Evolutionary conservation across 1,140 invertebrate species (phyloP).

Genomic region (Dreissena polymorpha): DNA sequence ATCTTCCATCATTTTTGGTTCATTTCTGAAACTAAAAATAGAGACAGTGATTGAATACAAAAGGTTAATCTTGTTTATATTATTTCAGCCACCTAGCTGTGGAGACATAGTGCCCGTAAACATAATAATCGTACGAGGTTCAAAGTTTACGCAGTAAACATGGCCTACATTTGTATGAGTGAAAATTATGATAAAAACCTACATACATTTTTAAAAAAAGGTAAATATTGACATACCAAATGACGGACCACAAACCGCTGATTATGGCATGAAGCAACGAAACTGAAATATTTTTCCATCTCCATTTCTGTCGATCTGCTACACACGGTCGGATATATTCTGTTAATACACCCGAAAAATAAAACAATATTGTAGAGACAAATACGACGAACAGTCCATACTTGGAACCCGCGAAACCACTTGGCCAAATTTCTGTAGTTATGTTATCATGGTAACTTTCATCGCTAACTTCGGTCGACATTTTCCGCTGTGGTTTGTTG

Average conservation of each 20-base stretch:
- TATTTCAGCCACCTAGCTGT: not conserved
- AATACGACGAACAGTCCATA: conserved; percentile 40
- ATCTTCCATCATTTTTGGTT: conserved; percentile 66
- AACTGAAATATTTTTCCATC: conserved; percentile 80
- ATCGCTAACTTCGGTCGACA: too few species aligned
- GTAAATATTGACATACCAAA: conserved; percentile 66
- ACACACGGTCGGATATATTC: conserved; percentile 25
- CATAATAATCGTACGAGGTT: not conserved
- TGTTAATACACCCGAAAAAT: conserved; percentile 35
- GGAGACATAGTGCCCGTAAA: too few species aligned
- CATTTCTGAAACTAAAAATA: conserved; percentile 60
- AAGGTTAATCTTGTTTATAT: conserved; percentile 7
- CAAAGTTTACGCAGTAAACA: not conserved
- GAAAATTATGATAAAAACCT: too few species aligned
- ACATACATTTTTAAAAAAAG: too few species aligned
- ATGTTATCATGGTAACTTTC: too few species aligned
- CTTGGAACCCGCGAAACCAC: conserved; percentile 18
- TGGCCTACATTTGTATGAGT: not conserved
- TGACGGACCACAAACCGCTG: conserved; percentile 74
- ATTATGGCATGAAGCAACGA: conserved; percentile 79
- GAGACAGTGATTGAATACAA: conserved; percentile 13
- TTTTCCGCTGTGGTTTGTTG: too few species aligned
- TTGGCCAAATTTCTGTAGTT: conserved; percentile 56
- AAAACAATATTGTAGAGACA: conserved; percentile 55
- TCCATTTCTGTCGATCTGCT: conserved; percentile 73